These are phyloP conservation scores for Apteryx owenii DNA, from an alignment of 2,113 vertebrate species.

Conservation along the genomic window DNA sequence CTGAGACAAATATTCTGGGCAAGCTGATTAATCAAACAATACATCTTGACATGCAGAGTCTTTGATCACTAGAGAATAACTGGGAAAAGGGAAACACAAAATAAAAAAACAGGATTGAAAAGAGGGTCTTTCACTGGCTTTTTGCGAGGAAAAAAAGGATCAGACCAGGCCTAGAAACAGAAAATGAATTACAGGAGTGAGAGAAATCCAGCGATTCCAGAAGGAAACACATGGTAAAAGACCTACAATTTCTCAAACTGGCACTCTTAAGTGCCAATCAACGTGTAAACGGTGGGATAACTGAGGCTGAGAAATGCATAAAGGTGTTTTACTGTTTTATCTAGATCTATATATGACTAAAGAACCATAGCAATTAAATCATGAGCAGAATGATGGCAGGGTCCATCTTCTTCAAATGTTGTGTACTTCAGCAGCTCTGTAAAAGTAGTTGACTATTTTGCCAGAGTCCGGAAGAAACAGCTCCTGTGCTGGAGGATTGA, in stretches of 20 bases:
- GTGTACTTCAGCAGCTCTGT: background rate
- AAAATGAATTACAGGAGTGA: background rate
- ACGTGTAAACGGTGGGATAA: background rate
- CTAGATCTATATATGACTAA: background rate
- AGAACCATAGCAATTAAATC: background rate
- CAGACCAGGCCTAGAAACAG: background rate
- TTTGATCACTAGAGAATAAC: background rate
- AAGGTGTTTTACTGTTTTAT: background rate
- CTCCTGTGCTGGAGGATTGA: background rate
- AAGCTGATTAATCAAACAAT: background rate
- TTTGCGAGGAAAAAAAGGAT: background rate
- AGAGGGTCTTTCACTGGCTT: fast-evolving
- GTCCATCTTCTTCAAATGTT: background rate
- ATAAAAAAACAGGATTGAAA: background rate
- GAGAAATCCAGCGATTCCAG: background rate
- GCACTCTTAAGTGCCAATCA: background rate
- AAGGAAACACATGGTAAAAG: background rate
- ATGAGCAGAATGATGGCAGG: background rate
- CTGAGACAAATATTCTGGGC: background rate
- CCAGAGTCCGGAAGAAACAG: background rate
- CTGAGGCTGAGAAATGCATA: background rate
- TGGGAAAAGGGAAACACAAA: background rate
- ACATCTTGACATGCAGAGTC: background rate
- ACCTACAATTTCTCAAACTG: background rate
- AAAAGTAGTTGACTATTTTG: background rate